These are phyloP conservation scores for Halictus ligatus DNA, from an alignment of 2,888 invertebrate genomes.

Conservation along the genomic window DNA sequence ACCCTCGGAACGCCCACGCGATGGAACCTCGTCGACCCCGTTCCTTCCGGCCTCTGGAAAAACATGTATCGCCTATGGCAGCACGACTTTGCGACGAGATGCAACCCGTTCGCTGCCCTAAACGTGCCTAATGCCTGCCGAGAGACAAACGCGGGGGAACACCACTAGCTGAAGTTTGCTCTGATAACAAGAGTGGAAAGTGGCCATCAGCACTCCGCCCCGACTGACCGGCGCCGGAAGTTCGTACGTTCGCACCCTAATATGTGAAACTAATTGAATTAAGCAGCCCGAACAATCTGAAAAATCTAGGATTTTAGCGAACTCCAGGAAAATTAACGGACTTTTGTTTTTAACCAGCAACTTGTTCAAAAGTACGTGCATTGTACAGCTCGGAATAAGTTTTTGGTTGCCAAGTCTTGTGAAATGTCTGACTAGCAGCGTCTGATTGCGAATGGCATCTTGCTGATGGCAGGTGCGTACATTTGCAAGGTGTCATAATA, in stretches of 20 bases:
- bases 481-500: too few relatives aligned
- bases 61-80: neutral
- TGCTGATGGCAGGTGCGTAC: too few relatives aligned
- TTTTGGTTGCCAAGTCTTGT: neutral
- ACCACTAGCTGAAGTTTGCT: neutral
- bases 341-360: too few relatives aligned
- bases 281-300: neutral
- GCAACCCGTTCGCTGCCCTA: neutral
- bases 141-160: neutral
- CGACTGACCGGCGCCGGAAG: neutral
- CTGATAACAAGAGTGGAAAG: conserved; percentile 6
- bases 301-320: neutral
- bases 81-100: neutral
- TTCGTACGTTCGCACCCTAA: neutral
- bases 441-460: too few relatives aligned
- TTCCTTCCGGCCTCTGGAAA: conserved; percentile 16
- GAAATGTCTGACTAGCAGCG: too few relatives aligned
- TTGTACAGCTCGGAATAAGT: neutral
- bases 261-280: neutral
- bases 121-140: neutral
- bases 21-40: neutral
- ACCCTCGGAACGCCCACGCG: neutral
- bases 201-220: neutral
- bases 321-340: neutral
- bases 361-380: too few relatives aligned